Conservation (phyloP, 2,113 vertebrate species). For the Phainopepla nitens region DNA sequence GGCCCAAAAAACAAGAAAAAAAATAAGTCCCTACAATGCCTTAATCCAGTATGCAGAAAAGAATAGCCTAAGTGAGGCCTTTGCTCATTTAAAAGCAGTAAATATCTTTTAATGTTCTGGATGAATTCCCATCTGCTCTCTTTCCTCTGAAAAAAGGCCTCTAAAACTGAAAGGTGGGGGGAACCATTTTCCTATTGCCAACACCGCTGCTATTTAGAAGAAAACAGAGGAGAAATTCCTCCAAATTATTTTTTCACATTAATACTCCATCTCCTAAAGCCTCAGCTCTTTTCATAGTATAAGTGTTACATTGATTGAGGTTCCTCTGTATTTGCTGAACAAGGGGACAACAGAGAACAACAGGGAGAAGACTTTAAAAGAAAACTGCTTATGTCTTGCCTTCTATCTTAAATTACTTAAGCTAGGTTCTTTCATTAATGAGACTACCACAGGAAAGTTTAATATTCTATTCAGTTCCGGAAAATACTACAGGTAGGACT, state of each 20-base stretch:
- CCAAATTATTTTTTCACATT: not conserved
- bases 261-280: not conserved
- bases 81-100: conserved; percentile 12
- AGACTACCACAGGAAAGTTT: not conserved
- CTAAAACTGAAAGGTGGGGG: not conserved
- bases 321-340: not conserved
- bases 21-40: not conserved
- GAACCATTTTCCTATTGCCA: not conserved
- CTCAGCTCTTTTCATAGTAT: not conserved
- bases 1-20: not conserved
- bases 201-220: not conserved
- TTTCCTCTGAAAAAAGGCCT: not conserved
- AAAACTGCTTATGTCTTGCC: not conserved
- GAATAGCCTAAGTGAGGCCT: not conserved
- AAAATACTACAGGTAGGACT: conserved; percentile 43
- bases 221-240: not conserved
- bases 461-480: not conserved
- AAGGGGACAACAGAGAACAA: not conserved
- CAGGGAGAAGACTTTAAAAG: not conserved
- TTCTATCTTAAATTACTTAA: not conserved
- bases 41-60: not conserved
- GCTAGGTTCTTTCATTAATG: not conserved
- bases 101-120: not conserved
- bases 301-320: not conserved
- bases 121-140: not conserved